Evolutionary conservation across 1,140 invertebrate species (phyloP), one percentile per base, ranked within the genome.

Genomic region (Papilio helenus): DNA sequence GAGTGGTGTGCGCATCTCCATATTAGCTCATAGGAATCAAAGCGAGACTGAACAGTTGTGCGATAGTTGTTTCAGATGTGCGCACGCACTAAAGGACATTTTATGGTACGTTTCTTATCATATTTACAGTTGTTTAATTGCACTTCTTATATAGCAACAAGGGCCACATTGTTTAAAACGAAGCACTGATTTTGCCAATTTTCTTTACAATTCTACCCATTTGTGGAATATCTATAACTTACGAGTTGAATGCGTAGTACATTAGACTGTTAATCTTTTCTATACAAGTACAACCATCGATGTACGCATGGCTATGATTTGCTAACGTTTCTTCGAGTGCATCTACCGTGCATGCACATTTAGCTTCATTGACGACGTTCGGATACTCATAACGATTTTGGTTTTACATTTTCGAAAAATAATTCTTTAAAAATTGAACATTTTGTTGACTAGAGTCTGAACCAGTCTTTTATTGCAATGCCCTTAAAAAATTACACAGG

Each of bases 161-260:
- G 61, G 26, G 61, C 26, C 61, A 68, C 61, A 68, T 68, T 68
- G 61, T 68, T 68, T 18, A 29, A 29, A 68, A 68, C 23, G 26
- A 68, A 61, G 23, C 58, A 68, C 14, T 68, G 61, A 68, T 68
- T 68, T 68, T 68, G 61, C 61, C 61, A 68, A 68, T 68, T 29
- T 68, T 34, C 61, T 16, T 68, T 29, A 68, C 14, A 29, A 29
- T 3, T n/a, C 3, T 29, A 12, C 4, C 34, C 61, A 68, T 68
- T 34, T 68, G 12, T 68, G 26, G 1, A 34, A 16, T 7, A 68
- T 18, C 14, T 0, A 26, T 68, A 68, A 68, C 12, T 18, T 68
- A 7, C 4, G 8, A 29, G 14, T 29, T 3, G 26, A 68, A 29
- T 29, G 61, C 61, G 61, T 68, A 7, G 29, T 34, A 29, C 18